Evolutionary conservation across 2,113 vertebrate species (phyloP), one percentile per base, ranked within the genome.

Genomic region (Vulpes ferrilata): DNA sequence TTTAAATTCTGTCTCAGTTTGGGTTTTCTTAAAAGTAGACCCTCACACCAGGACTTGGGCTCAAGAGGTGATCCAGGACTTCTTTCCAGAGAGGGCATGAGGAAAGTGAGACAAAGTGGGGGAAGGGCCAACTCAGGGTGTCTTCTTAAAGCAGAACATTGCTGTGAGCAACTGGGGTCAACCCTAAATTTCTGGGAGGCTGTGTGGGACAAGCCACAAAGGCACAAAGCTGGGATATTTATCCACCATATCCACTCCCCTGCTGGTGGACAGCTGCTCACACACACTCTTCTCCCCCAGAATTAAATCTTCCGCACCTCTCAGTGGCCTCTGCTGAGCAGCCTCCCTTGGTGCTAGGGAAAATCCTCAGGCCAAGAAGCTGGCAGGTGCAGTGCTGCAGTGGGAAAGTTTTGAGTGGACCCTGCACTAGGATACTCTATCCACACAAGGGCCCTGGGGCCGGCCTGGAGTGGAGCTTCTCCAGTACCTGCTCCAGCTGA

Each of bases 1-100:
- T 88, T 95, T 65, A 92, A 90, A 95, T 60, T 35, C 57, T 96
- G 23, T 65, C 74, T 86, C 92, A 80, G 43, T 91, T 90, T 93
- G 59, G 22, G 22, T 90, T 95, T 89, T 27, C 59, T 84, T 69
- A 87, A 79, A 90, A 89, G 16, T 55, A 96, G 64, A 69, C 32
- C 57, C n/a, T 87, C 22, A 71, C n/a, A 64, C n/a, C 90, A 92
- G 57, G 53, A 43, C 30, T 81, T 94, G 71, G 86, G 48, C 48
- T 11, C 16, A 67, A 69, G 53, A 69, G 17, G 57, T 69, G 64
- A 79, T 60, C 38, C 13, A 17, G 65, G 32, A 79, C 32, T 78
- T 60, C 38, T 62, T 93, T 10, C 23, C 48, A 48, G 43, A 69
- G 76, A 55, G 15, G 53, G 23, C 76, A 83, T 38, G 71, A 69